Base-by-base conservation (phyloP, 2,888 invertebrate genomes). In the Acrobasis consociella region DNA sequence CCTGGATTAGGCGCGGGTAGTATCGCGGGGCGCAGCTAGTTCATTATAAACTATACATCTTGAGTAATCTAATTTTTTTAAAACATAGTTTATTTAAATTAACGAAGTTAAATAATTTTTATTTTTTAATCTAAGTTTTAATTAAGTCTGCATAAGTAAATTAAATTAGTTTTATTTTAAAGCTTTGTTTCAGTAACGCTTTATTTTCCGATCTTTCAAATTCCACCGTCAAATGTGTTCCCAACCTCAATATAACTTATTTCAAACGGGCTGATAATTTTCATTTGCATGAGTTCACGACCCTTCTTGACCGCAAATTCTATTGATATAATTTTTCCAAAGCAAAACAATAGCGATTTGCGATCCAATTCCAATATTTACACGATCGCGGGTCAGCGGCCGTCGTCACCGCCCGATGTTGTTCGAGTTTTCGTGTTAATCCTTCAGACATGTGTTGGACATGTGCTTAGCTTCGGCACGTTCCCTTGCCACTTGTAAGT, bases 261-360 rank as follows among this genome's bases (percentile, higher is more conserved):
- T 31, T 31, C 5, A 31, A 31, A 5, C 5, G 5, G 22, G 22
- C 7, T 31, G 1, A 2, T 31, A 5, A 7, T 31, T 31, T 31
- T 5, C 31, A 31, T 31, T 31, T 31, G 31, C 5, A 31, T 7
- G 31, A 31, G 31, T 31, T 31, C 31, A 31, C 7, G 7, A 31
- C 31, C 31, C 31, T 31, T 55, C 55, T 55, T 39, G 55, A 55
- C 55, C 55, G 55, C 55, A 16, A 38, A 38, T 55, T 55, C 55
- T 55, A 39, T n/a, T 13, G 11, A 39, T 55, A 37, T n/a, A 53
- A 53, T 53, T 2, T 46, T 46, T 13, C n/a, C 13, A 46, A 46
- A 11, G 46, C 46, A 46, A 46, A 46, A 46, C 46, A 46, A 5
- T 46, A 2, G 22, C 22, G 3, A 22, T 22, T 22, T 13, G 46